Percentiles rank a stretch among this genome's conserved stretches.
Evolutionary conservation across 2,113 vertebrate genomes (phyloP).

Genomic region (Galeopterus variegatus): DNA sequence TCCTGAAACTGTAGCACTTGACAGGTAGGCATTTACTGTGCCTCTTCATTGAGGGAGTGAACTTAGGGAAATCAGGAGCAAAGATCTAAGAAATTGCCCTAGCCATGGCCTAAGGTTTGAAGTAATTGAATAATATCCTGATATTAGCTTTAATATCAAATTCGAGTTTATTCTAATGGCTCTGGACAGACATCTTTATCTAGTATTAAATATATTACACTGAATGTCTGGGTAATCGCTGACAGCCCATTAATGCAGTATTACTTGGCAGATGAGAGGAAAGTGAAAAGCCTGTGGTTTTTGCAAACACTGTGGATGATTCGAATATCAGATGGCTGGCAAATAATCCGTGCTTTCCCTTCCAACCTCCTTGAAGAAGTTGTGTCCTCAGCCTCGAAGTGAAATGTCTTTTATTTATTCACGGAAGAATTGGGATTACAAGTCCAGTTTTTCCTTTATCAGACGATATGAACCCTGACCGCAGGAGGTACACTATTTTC

Average conservation of each 20-base stretch:
- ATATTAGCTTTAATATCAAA: conserved; percentile 34
- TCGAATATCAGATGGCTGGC: background rate
- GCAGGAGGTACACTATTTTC: background rate
- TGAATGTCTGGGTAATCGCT: background rate
- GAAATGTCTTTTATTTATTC: background rate
- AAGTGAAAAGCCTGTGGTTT: background rate
- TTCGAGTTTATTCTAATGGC: background rate
- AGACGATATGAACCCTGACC: background rate
- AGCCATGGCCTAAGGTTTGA: background rate
- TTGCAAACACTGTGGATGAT: background rate
- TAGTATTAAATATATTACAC: background rate
- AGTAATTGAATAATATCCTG: background rate
- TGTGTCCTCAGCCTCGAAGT: background rate
- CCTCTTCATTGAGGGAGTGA: background rate
- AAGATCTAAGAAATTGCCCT: background rate
- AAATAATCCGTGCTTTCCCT: background rate
- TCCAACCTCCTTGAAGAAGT: background rate
- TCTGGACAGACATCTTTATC: background rate
- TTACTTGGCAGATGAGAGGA: background rate
- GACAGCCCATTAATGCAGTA: background rate
- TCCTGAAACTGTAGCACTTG: background rate
- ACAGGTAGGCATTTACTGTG: background rate
- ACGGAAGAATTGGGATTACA: background rate
- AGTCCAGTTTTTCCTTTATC: background rate
- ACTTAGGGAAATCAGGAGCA: background rate